These are phyloP conservation scores for Penaeus japonicus DNA, from an alignment of 1,140 invertebrate species.

Conservation along the genomic window DNA sequence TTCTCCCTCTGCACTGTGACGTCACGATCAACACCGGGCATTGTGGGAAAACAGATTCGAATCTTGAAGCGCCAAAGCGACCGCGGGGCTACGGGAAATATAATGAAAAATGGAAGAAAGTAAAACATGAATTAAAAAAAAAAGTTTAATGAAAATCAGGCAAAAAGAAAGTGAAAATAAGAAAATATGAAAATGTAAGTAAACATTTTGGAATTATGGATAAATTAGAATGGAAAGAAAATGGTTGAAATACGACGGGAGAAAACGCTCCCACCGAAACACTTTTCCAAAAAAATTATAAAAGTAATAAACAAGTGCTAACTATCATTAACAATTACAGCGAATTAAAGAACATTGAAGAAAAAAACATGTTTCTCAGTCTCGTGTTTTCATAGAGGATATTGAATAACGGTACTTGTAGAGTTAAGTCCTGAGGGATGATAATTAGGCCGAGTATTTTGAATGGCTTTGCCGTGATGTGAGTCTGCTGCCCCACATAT, in stretches of 20 bases:
- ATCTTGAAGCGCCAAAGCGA: conserved; percentile 2
- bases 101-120: not conserved
- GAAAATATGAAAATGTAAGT: not conserved
- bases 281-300: too few species aligned
- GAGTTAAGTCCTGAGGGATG: too few species aligned
- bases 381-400: too few species aligned
- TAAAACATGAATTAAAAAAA: not conserved
- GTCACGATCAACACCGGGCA: conserved; percentile 52
- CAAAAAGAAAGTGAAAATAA: not conserved
- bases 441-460: too few species aligned
- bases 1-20: conserved; percentile 33
- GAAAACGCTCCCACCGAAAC: not conserved
- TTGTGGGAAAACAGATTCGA: conserved; percentile 38
- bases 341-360: too few species aligned
- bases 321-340: too few species aligned
- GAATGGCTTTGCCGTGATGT: too few species aligned
- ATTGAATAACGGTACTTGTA: too few species aligned
- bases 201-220: not conserved
- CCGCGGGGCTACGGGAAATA: not conserved
- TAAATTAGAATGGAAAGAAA: not conserved
- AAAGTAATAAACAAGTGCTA: too few species aligned
- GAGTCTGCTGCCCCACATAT: too few species aligned
- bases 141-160: not conserved
- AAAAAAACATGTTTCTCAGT: too few species aligned
- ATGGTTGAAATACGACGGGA: not conserved